Percentiles rank a stretch among this genome's conserved stretches.
These are phyloP conservation scores for Nematolebias whitei DNA, from an alignment of 2,113 vertebrate species.

Conservation along the genomic window DNA sequence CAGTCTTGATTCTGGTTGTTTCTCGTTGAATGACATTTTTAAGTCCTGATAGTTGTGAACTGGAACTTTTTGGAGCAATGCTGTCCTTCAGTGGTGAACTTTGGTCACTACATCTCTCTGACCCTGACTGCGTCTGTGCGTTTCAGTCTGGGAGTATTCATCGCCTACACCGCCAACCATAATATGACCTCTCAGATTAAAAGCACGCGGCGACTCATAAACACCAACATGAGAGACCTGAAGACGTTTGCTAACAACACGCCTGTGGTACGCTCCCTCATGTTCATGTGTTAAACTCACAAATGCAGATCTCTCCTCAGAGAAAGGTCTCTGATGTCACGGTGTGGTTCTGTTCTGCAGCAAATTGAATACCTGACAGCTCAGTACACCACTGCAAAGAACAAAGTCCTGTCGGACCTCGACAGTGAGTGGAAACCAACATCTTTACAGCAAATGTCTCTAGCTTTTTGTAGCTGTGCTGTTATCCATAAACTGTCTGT, in stretches of 20 bases:
- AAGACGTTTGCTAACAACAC: constrained; percentile 84
- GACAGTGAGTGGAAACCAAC: constrained; percentile 84
- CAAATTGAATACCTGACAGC: constrained; percentile 90
- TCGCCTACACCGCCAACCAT: constrained; percentile 88
- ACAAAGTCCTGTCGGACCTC: constrained; percentile 89
- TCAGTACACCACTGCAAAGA: constrained; percentile 89
- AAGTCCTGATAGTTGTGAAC: background rate
- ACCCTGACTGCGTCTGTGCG: background rate
- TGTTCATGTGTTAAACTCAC: background rate
- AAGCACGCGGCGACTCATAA: constrained; percentile 83
- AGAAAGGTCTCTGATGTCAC: constrained; percentile 10
- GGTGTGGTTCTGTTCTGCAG: constrained; percentile 71
- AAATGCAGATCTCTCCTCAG: too few species aligned
- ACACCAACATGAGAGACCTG: constrained; percentile 92
- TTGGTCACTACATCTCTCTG: background rate
- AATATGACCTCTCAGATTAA: constrained; percentile 84
- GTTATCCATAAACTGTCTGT: constrained; percentile 3
- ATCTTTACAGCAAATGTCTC: too few species aligned
- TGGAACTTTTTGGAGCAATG: background rate
- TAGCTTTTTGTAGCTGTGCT: background rate
- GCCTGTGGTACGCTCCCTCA: constrained; percentile 80
- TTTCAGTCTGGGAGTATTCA: constrained; percentile 86
- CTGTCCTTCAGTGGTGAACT: constrained; percentile 52
- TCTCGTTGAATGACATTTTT: too few species aligned
- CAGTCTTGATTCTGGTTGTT: background rate